A percentile compares a stretch with the other conserved stretches of the same genome.
Conservation (phyloP, 2,888 invertebrate genomes). For the Netelia inedita region DNA sequence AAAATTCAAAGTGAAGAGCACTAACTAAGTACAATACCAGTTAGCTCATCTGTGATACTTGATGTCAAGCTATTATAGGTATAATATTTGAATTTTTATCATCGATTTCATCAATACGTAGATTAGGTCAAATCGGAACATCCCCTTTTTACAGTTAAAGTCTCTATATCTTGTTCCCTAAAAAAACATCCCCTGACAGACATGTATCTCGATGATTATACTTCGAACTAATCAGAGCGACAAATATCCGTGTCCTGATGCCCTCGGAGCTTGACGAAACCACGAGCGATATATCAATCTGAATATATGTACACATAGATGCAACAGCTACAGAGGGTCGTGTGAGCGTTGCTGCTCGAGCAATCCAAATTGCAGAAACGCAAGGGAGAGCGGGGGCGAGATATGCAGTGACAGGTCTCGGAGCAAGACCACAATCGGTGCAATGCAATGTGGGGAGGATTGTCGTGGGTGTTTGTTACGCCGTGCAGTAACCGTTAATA, state of each 20-base stretch:
- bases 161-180: no score
- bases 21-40: no score
- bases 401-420: constrained; percentile 45
- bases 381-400: neutral
- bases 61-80: no score
- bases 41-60: no score
- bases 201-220: neutral
- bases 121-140: no score
- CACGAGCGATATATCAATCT: constrained; percentile 77
- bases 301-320: constrained; percentile 56
- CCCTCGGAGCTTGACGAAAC: constrained; percentile 74
- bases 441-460: constrained; percentile 26
- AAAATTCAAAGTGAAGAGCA: no score
- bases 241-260: constrained; percentile 68
- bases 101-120: no score
- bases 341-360: constrained; percentile 1
- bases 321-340: constrained; percentile 34
- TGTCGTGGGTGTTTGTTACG: constrained; percentile 37
- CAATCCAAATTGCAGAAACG: constrained; percentile 13
- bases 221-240: constrained; percentile 67
- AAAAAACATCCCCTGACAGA: no score
- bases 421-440: constrained; percentile 55
- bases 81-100: no score
- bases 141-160: no score
- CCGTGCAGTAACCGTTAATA: constrained; percentile 49